Evolutionary conservation across 2,797 vertebrate genomes (phyloP).

Genomic region (Poeciliopsis presidionis): DNA sequence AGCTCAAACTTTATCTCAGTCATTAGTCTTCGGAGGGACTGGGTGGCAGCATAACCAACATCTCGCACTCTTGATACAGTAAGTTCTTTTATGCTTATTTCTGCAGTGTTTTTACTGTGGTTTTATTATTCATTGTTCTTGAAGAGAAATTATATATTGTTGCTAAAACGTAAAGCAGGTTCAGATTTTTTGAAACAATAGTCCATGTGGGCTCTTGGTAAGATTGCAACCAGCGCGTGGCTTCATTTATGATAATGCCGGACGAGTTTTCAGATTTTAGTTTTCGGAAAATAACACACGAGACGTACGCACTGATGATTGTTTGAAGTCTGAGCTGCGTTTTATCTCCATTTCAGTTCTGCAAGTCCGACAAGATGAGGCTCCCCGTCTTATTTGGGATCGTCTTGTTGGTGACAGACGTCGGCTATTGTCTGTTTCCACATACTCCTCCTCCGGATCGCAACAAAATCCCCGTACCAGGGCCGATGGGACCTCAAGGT

Average conservation of each 20-base stretch:
- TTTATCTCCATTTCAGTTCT: neutral
- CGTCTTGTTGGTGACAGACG: neutral
- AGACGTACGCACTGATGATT: neutral
- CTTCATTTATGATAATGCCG: neutral
- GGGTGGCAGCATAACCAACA: neutral
- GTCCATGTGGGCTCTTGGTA: neutral
- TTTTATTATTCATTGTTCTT: neutral
- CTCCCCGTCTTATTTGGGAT: neutral
- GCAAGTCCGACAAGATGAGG: neutral
- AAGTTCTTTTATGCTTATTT: neutral
- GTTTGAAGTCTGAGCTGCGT: neutral
- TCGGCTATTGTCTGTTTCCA: neutral
- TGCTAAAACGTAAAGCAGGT: neutral
- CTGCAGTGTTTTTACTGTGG: neutral
- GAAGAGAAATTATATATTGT: neutral
- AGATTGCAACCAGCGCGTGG: neutral
- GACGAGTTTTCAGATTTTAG: neutral
- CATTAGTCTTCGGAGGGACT: neutral
- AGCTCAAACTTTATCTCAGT: neutral
- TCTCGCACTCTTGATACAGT: neutral
- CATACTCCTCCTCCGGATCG: neutral
- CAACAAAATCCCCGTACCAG: too few relatives aligned
- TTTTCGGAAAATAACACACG: neutral
- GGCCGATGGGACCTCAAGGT: neutral
- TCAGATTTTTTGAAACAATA: neutral